Evolutionary conservation across 2,888 invertebrate species (phyloP).

Genomic region (Fabriciana adippe): DNA sequence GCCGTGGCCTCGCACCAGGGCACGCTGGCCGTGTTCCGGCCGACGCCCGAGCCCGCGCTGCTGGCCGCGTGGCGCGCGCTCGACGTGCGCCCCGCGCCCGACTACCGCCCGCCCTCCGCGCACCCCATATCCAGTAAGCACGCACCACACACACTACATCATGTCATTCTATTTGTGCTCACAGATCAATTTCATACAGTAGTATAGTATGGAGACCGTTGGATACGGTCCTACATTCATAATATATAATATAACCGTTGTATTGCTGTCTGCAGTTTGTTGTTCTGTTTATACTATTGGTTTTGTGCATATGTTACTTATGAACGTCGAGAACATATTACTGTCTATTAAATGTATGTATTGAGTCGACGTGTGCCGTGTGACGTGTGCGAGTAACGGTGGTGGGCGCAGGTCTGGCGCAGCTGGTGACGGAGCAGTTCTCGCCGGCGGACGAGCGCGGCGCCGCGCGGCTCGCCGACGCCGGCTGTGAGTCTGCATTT

Average conservation of each 20-base stretch:
- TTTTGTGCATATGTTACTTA: neutral
- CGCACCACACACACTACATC: constrained; percentile 7
- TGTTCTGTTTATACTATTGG: too few relatives aligned
- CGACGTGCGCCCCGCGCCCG: constrained; percentile 78
- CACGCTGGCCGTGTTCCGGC: constrained; percentile 86
- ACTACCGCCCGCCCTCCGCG: constrained; percentile 71
- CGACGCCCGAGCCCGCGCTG: constrained; percentile 69
- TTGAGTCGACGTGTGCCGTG: too few relatives aligned
- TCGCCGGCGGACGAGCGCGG: constrained; percentile 58
- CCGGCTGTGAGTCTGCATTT: constrained; percentile 52
- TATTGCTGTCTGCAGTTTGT: too few relatives aligned
- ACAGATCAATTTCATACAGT: too few relatives aligned
- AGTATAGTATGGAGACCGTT: too few relatives aligned
- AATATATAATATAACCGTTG: too few relatives aligned
- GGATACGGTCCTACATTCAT: too few relatives aligned
- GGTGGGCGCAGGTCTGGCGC: constrained; percentile 64
- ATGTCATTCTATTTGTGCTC: too few relatives aligned
- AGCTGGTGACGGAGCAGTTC: constrained; percentile 73
- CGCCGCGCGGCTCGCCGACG: constrained; percentile 43
- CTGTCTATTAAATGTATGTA: too few relatives aligned
- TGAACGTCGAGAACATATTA: too few relatives aligned
- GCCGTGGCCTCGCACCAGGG: constrained; percentile 91
- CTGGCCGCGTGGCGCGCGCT: constrained; percentile 92
- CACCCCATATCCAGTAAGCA: constrained; percentile 71
- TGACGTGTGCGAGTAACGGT: constrained; percentile 22